A percentile compares a stretch with the other conserved stretches of the same genome.
These are phyloP conservation scores for Tiliqua scincoides DNA, from an alignment of 2,113 vertebrate genomes.

Conservation along the genomic window DNA sequence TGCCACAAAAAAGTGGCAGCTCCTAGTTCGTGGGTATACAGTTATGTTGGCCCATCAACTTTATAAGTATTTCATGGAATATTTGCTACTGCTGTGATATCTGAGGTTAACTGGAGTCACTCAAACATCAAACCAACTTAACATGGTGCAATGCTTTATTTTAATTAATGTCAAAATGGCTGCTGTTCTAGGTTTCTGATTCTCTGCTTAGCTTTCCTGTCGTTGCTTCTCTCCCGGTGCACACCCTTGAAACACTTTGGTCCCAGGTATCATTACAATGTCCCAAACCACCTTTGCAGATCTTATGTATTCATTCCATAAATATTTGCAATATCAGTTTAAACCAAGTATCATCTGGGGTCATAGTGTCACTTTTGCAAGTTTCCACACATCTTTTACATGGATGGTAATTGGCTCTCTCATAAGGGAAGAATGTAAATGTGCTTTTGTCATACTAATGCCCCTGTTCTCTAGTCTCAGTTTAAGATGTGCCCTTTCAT, in stretches of 20 bases:
- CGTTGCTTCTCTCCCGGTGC: too few species aligned
- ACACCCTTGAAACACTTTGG: too few species aligned
- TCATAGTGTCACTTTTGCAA: not conserved
- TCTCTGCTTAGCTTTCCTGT: too few species aligned
- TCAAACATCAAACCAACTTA: not conserved
- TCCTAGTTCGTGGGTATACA: not conserved
- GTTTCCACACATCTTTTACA: not conserved
- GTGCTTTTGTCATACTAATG: not conserved
- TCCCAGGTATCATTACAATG: too few species aligned
- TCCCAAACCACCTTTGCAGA: not conserved
- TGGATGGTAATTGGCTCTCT: not conserved
- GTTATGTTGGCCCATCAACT: not conserved
- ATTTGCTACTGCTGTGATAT: not conserved
- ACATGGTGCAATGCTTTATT: not conserved
- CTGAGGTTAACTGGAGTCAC: not conserved
- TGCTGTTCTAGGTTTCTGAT: too few species aligned
- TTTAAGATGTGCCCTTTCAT: not conserved
- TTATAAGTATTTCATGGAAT: not conserved
- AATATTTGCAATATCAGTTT: not conserved
- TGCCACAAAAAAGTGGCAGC: not conserved
- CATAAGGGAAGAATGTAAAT: not conserved
- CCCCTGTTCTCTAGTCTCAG: not conserved
- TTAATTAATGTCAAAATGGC: not conserved
- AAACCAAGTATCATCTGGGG: not conserved
- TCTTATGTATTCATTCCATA: not conserved